Conservation (phyloP, 2,113 vertebrate species). For the Panthera uncia region DNA sequence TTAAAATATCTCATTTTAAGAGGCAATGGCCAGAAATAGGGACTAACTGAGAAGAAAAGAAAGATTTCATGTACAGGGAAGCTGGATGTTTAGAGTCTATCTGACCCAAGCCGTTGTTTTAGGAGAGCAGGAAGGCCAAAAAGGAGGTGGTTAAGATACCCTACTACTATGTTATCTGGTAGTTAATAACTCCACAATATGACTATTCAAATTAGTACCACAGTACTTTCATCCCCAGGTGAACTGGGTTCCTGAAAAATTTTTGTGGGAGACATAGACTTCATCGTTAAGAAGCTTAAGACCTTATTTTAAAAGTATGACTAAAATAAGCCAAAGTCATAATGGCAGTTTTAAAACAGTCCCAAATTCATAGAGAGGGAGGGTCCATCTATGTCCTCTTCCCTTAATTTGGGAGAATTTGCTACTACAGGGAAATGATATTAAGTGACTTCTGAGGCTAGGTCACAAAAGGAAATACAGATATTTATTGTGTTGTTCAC, state of each 20-base stretch:
- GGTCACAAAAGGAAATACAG: background rate
- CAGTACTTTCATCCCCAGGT: background rate
- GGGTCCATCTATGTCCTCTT: background rate
- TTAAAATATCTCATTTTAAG: slow-evolving; percentile 55
- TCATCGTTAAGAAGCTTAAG: slow-evolving; percentile 9
- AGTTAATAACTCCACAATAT: background rate
- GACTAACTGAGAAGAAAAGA: background rate
- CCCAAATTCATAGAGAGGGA: background rate
- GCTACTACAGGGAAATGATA: background rate
- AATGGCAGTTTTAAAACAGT: background rate
- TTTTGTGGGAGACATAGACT: background rate
- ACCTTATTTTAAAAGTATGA: background rate
- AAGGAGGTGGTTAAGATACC: background rate
- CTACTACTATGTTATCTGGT: background rate
- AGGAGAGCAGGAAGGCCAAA: background rate
- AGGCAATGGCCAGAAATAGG: background rate
- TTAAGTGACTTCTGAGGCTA: background rate
- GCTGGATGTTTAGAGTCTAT: background rate
- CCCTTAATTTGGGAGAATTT: background rate
- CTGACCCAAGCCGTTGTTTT: background rate
- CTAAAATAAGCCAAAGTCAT: background rate
- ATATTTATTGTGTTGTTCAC: background rate
- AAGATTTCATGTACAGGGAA: background rate
- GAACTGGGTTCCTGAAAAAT: background rate
- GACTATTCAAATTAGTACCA: background rate